A percentile compares a stretch with the other conserved stretches of the same genome.
Evolutionary conservation across 2,797 vertebrate species (phyloP).

Genomic region (Telmatherina bonti): DNA sequence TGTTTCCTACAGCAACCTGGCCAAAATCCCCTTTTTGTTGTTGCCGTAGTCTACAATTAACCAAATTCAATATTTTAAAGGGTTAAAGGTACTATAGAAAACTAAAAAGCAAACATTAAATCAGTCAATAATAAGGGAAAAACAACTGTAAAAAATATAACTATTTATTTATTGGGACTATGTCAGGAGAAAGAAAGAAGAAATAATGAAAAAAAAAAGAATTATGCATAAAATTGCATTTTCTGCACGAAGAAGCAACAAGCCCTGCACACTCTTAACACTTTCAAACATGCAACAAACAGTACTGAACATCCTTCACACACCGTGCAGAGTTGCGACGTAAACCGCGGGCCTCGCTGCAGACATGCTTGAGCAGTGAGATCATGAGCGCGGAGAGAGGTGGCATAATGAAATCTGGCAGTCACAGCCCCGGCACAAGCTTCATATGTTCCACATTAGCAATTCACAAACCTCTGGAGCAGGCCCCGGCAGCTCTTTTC

Average conservation of each 20-base stretch:
- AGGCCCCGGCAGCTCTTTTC: slow-evolving; percentile 62
- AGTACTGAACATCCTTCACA: slow-evolving; percentile 42
- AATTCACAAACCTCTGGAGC: slow-evolving; percentile 76
- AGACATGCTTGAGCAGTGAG: slow-evolving; percentile 86
- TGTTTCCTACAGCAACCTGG: background rate
- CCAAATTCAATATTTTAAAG: too few species aligned
- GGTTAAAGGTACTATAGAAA: background rate
- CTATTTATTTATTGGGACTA: slow-evolving; percentile 1
- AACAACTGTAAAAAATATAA: background rate
- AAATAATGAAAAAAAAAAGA: background rate
- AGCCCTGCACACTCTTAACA: slow-evolving; percentile 8
- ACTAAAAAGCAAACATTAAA: too few species aligned
- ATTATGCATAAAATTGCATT: background rate
- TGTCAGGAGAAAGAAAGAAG: background rate
- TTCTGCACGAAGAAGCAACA: slow-evolving; percentile 16
- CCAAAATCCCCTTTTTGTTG: background rate
- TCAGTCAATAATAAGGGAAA: background rate
- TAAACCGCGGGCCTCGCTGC: slow-evolving; percentile 57
- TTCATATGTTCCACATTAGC: slow-evolving; percentile 89
- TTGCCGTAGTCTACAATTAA: background rate
- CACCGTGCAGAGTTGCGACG: slow-evolving; percentile 33
- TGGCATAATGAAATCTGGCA: slow-evolving; percentile 88
- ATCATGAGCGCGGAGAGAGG: slow-evolving; percentile 84
- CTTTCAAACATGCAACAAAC: slow-evolving; percentile 26
- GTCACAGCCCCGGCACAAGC: slow-evolving; percentile 68